Percentiles rank a stretch among this genome's conserved stretches.
Evolutionary conservation across 2,113 vertebrate species (phyloP).

Genomic region (Anolis carolinensis): DNA sequence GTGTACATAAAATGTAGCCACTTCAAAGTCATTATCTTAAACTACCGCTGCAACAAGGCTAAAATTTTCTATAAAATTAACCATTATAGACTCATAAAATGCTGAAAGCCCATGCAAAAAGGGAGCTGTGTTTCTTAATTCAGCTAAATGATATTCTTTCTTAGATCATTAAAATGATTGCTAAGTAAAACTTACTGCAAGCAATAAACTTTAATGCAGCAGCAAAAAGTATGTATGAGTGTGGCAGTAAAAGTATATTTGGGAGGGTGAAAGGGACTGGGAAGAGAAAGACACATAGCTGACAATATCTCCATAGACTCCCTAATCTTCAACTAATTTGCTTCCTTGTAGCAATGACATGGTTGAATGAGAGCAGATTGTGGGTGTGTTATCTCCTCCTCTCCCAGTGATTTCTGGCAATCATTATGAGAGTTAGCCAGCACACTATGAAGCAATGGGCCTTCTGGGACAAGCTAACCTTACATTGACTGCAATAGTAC

Average conservation of each 20-base stretch:
- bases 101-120: constrained; percentile 20
- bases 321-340: constrained; percentile 42
- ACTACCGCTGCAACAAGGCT: constrained; percentile 25
- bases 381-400: constrained; percentile 47
- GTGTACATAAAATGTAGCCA: constrained; percentile 20
- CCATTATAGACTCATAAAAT: constrained; percentile 47
- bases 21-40: constrained; percentile 49
- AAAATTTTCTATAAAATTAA: constrained; percentile 46
- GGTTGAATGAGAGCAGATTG: constrained; percentile 70
- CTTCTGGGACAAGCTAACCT: constrained; percentile 44
- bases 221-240: constrained; percentile 3
- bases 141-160: constrained; percentile 31
- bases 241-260: constrained; percentile 27
- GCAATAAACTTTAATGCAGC: constrained; percentile 35
- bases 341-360: constrained; percentile 59
- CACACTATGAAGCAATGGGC: constrained; percentile 41
- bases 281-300: constrained; percentile 7
- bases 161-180: constrained; percentile 50
- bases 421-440: constrained; percentile 43
- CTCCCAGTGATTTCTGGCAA: constrained; percentile 46
- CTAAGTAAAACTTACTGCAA: constrained; percentile 50
- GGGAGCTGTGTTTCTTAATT: constrained; percentile 24
- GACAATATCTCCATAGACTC: constrained; percentile 9
- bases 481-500: constrained; percentile 40
- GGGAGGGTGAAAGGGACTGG: constrained; percentile 10